Percentiles rank a stretch among this genome's conserved stretches.
Conservation (phyloP, 2,797 vertebrate genomes). For the Cyprinella venusta region DNA sequence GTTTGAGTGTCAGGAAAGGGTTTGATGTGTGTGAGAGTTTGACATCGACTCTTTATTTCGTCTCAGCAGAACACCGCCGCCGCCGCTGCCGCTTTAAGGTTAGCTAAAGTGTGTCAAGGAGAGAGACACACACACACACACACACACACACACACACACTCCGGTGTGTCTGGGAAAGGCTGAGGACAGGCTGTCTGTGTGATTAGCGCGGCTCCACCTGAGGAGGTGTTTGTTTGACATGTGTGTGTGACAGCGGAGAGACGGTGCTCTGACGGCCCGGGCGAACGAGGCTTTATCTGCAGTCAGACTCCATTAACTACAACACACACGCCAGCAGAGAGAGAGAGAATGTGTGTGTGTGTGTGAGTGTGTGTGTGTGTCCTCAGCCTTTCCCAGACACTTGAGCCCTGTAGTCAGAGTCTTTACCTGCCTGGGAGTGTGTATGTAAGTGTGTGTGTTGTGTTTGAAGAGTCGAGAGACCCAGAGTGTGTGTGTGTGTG, state of each 20-base stretch:
- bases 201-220: slow-evolving; percentile 84
- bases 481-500: not conserved
- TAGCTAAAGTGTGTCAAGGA: too few relatives aligned
- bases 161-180: slow-evolving; percentile 72
- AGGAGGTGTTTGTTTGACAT: slow-evolving; percentile 90
- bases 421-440: too few relatives aligned
- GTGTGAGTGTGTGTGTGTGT: slow-evolving; percentile 60
- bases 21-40: slow-evolving; percentile 75
- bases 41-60: slow-evolving; percentile 69
- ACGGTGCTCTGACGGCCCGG: slow-evolving; percentile 62
- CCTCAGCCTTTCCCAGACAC: slow-evolving; percentile 69
- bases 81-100: too few relatives aligned
- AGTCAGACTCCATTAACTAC: slow-evolving; percentile 83
- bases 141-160: too few relatives aligned
- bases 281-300: slow-evolving; percentile 70
- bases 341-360: too few relatives aligned
- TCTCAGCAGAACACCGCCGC: slow-evolving; percentile 34
- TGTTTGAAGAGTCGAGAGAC: too few relatives aligned
- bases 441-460: too few relatives aligned
- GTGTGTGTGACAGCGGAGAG: slow-evolving; percentile 82
- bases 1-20: not conserved
- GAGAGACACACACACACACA: not conserved
- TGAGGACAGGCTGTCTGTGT: slow-evolving; percentile 83
- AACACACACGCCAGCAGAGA: slow-evolving; percentile 74
- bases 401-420: too few relatives aligned